These are phyloP conservation scores for Pheucticus melanocephalus DNA, from an alignment of 2,113 vertebrate genomes.

Conservation along the genomic window DNA sequence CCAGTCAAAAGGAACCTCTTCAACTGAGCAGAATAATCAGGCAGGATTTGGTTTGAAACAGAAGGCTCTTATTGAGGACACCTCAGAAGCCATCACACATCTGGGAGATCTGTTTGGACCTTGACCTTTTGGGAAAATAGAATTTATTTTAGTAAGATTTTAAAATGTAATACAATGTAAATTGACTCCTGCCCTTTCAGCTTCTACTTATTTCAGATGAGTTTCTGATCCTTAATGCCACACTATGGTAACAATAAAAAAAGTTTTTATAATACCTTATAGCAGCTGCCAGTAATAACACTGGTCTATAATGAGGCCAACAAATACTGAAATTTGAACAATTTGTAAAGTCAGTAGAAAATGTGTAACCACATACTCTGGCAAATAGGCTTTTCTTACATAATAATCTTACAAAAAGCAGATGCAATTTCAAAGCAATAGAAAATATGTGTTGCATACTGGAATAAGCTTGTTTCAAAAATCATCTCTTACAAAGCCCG, in stretches of 20 bases:
- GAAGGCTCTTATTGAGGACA: not conserved
- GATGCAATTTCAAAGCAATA: slow-evolving; percentile 54
- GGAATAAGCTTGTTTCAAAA: not conserved
- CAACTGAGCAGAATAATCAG: not conserved
- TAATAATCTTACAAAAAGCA: slow-evolving; percentile 54
- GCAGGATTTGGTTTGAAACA: not conserved
- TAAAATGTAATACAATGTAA: not conserved
- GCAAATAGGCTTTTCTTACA: slow-evolving; percentile 49
- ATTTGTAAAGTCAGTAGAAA: slow-evolving; percentile 69
- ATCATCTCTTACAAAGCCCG: not conserved
- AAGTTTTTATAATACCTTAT: not conserved
- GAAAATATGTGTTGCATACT: not conserved
- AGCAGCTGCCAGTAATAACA: slow-evolving; percentile 46
- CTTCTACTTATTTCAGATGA: not conserved
- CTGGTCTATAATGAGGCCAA: slow-evolving; percentile 46
- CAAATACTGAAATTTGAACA: slow-evolving; percentile 61
- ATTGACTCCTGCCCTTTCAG: not conserved
- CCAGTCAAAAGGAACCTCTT: not conserved
- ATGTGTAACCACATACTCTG: slow-evolving; percentile 49
- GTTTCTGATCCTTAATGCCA: slow-evolving; percentile 18
- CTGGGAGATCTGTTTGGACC: not conserved
- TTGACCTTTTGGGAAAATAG: not conserved
- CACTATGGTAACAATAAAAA: slow-evolving; percentile 11
- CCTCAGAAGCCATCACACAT: not conserved
- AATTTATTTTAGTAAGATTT: not conserved